Conservation (phyloP, 1,140 invertebrate species). For the Drosophila truncata region DNA sequence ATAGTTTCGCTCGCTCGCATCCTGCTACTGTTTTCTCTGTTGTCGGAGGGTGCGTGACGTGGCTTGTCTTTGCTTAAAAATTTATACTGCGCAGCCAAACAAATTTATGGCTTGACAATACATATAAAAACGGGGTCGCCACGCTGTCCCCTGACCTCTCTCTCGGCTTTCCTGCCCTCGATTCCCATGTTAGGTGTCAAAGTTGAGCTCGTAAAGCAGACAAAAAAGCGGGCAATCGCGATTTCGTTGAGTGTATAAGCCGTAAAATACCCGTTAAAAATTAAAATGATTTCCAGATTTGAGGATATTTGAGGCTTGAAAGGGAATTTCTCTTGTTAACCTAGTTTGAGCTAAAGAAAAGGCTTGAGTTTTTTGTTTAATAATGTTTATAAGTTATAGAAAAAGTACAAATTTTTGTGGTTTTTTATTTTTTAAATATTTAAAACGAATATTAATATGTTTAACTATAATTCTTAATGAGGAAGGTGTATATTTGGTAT, state of each 20-base stretch:
- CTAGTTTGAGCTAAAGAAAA: neutral
- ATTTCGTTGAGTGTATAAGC: conserved; percentile 8
- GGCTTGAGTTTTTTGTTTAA: neutral
- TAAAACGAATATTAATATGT: neutral
- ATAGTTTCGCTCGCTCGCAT: conserved; percentile 54
- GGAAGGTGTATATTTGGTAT: neutral
- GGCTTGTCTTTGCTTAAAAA: conserved; percentile 72
- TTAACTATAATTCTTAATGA: neutral
- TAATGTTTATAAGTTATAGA: neutral
- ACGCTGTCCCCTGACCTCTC: conserved; percentile 11
- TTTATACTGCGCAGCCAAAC: conserved; percentile 68
- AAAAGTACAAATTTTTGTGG: neutral
- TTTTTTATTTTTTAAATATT: neutral
- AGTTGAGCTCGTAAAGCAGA: conserved; percentile 33
- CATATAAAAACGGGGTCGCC: conserved; percentile 55
- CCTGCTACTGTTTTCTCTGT: conserved; percentile 22
- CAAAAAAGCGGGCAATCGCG: conserved; percentile 12
- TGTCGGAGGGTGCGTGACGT: conserved; percentile 52
- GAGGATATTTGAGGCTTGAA: neutral
- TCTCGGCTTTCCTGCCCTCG: neutral
- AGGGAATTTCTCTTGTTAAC: neutral
- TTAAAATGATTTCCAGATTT: conserved; percentile 14
- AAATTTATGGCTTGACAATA: conserved; percentile 75
- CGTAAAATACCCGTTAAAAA: neutral
- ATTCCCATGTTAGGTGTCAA: conserved; percentile 55